Conservation (phyloP, 2,797 vertebrate species). For the Sandelia bainsii region DNA sequence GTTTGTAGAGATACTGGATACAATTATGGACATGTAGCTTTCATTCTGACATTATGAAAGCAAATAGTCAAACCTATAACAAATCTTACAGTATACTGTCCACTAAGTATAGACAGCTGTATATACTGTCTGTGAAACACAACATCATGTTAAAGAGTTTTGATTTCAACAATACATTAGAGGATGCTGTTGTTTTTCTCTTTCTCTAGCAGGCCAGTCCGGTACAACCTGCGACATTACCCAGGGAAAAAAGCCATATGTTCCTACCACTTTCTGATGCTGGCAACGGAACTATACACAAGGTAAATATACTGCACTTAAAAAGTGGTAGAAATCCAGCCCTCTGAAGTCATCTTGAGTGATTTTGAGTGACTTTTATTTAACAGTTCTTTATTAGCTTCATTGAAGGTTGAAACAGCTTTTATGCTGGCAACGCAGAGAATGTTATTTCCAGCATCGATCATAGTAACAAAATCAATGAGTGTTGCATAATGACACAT, state of each 20-base stretch:
- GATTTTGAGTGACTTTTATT: not conserved
- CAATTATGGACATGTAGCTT: not conserved
- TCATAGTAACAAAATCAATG: not conserved
- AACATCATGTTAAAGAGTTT: not conserved
- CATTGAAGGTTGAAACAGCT: not conserved
- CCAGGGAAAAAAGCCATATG: constrained; percentile 76
- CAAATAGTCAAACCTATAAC: not conserved
- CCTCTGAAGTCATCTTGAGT: not conserved
- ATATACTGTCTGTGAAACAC: not conserved
- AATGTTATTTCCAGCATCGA: not conserved
- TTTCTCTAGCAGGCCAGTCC: constrained; percentile 55
- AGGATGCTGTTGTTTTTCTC: constrained; percentile 9
- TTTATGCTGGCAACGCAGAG: not conserved
- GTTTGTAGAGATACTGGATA: not conserved
- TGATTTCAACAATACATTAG: not conserved
- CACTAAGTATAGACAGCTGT: too few relatives aligned
- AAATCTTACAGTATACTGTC: not conserved
- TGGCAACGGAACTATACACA: constrained; percentile 67
- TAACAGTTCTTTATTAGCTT: not conserved
- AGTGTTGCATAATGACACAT: not conserved
- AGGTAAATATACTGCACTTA: constrained; percentile 53
- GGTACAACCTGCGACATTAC: constrained; percentile 68
- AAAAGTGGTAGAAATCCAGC: not conserved
- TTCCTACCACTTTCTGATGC: constrained; percentile 71
- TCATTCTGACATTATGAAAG: not conserved